Evolutionary conservation across 2,797 vertebrate species (phyloP).

Genomic region (Myoxocephalus aenaeus): DNA sequence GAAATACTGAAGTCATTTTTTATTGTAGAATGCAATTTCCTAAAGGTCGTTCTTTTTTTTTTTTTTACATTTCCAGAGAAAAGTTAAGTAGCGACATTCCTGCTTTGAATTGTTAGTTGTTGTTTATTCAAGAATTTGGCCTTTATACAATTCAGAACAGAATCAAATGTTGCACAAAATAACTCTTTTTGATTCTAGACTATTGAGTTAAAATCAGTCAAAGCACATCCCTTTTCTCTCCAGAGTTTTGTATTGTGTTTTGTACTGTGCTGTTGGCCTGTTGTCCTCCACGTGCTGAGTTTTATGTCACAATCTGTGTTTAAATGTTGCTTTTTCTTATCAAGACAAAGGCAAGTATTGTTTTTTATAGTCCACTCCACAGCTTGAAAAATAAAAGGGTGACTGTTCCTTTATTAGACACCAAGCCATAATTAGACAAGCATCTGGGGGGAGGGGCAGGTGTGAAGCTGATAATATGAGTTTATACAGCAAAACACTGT

Average conservation of each 20-base stretch:
- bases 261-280: not conserved
- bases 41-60: not conserved
- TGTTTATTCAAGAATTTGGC: not conserved
- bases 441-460: constrained; percentile 67
- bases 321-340: constrained; percentile 16
- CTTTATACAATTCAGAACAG: not conserved
- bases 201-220: not conserved
- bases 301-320: not conserved
- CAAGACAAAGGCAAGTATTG: constrained; percentile 15
- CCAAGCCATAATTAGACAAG: constrained; percentile 80
- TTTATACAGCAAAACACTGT: constrained; percentile 23
- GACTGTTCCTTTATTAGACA: constrained; percentile 81
- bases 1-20: not conserved
- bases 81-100: not conserved
- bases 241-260: not conserved
- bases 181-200: not conserved
- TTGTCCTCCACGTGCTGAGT: not conserved
- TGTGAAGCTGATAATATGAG: constrained; percentile 52
- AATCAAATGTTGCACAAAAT: not conserved
- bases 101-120: not conserved
- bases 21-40: not conserved
- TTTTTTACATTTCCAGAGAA: not conserved
- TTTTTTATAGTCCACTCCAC: constrained; percentile 5
- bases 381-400: constrained; percentile 48
- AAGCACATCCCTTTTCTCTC: not conserved